Conservation (phyloP, 2,113 vertebrate species). For the Phoxinus phoxinus region DNA sequence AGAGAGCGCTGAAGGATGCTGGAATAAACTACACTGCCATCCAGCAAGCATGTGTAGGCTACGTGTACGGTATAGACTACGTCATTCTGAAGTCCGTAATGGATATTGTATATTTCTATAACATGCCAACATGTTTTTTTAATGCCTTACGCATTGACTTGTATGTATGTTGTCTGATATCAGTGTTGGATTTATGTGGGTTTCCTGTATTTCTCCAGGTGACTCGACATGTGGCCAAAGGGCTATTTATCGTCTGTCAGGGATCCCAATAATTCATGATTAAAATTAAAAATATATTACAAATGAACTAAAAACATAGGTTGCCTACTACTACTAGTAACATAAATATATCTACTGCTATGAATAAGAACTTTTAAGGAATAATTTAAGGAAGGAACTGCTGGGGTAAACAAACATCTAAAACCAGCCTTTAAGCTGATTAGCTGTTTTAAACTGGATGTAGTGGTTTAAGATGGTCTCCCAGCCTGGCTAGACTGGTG, state of each 20-base stretch:
- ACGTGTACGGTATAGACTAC: slow-evolving; percentile 95
- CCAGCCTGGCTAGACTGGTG: no score
- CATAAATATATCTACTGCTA: no score
- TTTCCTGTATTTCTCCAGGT: slow-evolving; percentile 71
- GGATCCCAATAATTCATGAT: slow-evolving; percentile 94
- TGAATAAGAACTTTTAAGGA: no score
- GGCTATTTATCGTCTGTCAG: slow-evolving; percentile 93
- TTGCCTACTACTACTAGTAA: no score
- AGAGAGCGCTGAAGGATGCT: slow-evolving; percentile 89
- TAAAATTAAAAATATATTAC: no score
- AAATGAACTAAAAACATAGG: no score
- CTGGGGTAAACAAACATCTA: no score
- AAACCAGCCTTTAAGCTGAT: no score
- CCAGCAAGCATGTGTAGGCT: slow-evolving; percentile 91
- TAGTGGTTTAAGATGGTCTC: no score
- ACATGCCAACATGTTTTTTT: not conserved
- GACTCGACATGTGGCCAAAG: slow-evolving; percentile 93
- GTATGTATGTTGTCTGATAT: not conserved
- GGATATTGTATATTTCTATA: not conserved
- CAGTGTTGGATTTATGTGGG: not conserved
- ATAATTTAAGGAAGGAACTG: no score
- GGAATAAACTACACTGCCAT: slow-evolving; percentile 86
- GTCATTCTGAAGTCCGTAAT: not conserved
- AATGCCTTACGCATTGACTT: not conserved
- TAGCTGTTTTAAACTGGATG: no score